These are phyloP conservation scores for Megaceryle maxima DNA, from an alignment of 2,113 vertebrate genomes.

Conservation along the genomic window DNA sequence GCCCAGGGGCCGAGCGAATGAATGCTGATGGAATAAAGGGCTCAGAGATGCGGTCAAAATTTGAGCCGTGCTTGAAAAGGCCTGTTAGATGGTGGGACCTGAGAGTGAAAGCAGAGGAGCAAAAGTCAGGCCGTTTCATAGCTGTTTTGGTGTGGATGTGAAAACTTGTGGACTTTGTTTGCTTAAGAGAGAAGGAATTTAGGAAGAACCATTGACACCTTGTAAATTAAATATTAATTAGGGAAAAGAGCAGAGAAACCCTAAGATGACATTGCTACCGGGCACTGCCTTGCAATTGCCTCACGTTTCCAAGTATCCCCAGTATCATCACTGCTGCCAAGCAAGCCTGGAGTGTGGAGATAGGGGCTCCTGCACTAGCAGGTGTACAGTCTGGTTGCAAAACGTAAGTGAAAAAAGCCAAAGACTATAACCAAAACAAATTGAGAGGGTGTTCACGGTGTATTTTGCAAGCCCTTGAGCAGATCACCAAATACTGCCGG, in stretches of 20 bases:
- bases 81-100: neutral
- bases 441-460: too few relatives aligned
- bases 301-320: neutral
- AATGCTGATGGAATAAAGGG: neutral
- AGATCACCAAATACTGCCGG: neutral
- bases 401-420: neutral
- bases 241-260: neutral
- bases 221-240: neutral
- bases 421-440: neutral
- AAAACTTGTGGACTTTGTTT: neutral
- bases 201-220: rapidly evolving
- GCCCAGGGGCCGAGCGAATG: neutral
- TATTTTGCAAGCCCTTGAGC: neutral
- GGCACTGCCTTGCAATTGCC: neutral
- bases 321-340: rapidly evolving
- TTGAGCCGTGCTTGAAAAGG: neutral
- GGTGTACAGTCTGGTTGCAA: rapidly evolving
- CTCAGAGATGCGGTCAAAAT: neutral
- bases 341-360: rapidly evolving
- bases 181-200: rapidly evolving
- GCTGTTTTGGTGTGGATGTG: neutral
- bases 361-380: neutral
- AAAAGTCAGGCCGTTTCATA: neutral
- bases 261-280: rapidly evolving
- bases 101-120: neutral